Base-by-base conservation (phyloP, 2,113 vertebrate genomes). In the Henicopernis longicauda region DNA sequence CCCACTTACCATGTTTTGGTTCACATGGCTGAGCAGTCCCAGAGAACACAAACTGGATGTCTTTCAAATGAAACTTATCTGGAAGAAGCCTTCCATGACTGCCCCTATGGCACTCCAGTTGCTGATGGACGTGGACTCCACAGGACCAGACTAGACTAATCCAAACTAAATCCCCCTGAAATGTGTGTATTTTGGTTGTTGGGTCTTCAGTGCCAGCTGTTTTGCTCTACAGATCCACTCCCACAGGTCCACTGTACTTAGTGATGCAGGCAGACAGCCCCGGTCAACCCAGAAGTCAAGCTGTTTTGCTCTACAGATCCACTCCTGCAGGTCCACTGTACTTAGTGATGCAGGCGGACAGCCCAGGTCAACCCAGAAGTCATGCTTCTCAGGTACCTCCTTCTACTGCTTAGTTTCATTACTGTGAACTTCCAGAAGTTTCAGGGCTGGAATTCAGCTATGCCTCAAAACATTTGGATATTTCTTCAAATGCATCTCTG, bases 111-210 rank as follows among this genome's bases (percentile, higher is more conserved):
- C 38, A 79, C 15, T 63, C 10, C 23, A 90, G 65, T 31, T 1
- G 1, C 81, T 81, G 50, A 74, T 0, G 1, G 38, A 81, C 0
- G 0, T 31, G n/a, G 25, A 42, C 26, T 71, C 16, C n/a, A 69
- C 16, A 93, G 40, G 36, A 86, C 1, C 1, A 81, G 58, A 76
- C 19, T 55, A 58, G 22, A 52, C 26, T 72, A 67, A 78, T 42
- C 22, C 73, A 63, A 67, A 79, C 13, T 38, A 82, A 25, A 84
- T 54, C 19, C 10, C 29, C 7, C 32, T 89, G 80, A 81, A 93
- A 73, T 9, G 2, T 26, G 25, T 6, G 0, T 13, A 4, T 31
- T 21, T 81, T 55, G 26, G 27, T 62, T 54, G 20, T 9, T 3
- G 2, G 19, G 26, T 50, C 26, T 71, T n/a, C 73, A 10, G 18